These are phyloP conservation scores for Ylistrum balloti DNA, from an alignment of 1,140 invertebrate species.

Conservation along the genomic window DNA sequence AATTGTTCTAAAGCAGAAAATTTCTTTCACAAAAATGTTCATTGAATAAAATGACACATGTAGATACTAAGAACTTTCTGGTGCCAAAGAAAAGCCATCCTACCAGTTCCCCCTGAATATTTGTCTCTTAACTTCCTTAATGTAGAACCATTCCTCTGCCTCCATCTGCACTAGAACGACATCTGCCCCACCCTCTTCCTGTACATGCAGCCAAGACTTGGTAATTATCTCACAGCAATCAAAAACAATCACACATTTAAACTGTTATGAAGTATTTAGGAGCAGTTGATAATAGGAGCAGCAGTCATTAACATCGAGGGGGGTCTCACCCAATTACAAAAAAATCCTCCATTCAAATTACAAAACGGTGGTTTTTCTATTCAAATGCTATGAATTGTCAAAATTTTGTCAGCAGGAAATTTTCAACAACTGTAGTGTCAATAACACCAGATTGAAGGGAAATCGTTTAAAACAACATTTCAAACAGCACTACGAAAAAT, in stretches of 20 bases:
- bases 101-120: too few relatives aligned
- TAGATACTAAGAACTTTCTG: too few relatives aligned
- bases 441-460: background rate
- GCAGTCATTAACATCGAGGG: background rate
- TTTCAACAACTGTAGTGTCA: conserved; percentile 11
- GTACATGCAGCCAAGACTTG: background rate
- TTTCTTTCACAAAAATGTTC: too few relatives aligned
- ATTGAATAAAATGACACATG: too few relatives aligned
- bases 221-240: background rate
- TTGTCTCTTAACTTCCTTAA: too few relatives aligned
- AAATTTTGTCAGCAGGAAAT: conserved; percentile 19
- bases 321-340: background rate
- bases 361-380: background rate
- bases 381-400: conserved; percentile 27
- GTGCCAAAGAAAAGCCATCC: too few relatives aligned
- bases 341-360: conserved; percentile 28
- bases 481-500: background rate
- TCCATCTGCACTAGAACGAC: background rate
- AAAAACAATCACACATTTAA: conserved; percentile 8
- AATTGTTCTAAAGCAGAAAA: too few relatives aligned
- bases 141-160: background rate
- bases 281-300: background rate
- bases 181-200: conserved; percentile 16
- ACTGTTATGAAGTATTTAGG: conserved; percentile 20
- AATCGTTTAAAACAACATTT: conserved; percentile 19